Evolutionary conservation across 2,888 invertebrate species (phyloP).

Genomic region (Coleophora flavipennella): DNA sequence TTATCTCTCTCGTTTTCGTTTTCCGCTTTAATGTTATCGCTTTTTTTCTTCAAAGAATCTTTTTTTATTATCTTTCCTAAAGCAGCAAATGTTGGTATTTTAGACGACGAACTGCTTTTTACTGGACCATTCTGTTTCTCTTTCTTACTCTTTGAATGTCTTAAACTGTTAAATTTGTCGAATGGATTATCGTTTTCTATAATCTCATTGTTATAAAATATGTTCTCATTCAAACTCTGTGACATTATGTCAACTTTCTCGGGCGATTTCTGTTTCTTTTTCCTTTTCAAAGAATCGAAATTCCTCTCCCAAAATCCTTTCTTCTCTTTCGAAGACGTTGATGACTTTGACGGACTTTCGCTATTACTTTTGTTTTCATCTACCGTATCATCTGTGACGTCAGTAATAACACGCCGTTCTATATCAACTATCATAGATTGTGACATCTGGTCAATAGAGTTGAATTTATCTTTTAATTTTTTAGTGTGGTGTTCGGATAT

Average conservation of each 20-base stretch:
- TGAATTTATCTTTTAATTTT: constrained; percentile 58
- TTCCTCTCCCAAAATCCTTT: constrained; percentile 71
- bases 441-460: constrained; percentile 68
- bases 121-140: constrained; percentile 40
- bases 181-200: constrained; percentile 53
- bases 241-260: constrained; percentile 66
- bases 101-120: constrained; percentile 60
- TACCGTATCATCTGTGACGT: constrained; percentile 28
- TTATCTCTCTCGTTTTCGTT: constrained; percentile 27
- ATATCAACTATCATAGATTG: constrained; percentile 68
- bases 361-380: constrained; percentile 20
- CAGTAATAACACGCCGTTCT: constrained; percentile 45
- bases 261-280: constrained; percentile 53
- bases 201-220: constrained; percentile 60
- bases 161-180: constrained; percentile 60
- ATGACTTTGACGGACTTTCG: constrained; percentile 57
- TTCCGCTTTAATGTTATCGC: constrained; percentile 24
- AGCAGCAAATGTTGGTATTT: constrained; percentile 65
- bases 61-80: constrained; percentile 66
- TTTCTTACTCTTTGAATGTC: constrained; percentile 58
- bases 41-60: constrained; percentile 54
- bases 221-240: constrained; percentile 68
- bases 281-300: constrained; percentile 64
- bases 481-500: constrained; percentile 54
- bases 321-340: constrained; percentile 57